Evolutionary conservation across 2,797 vertebrate genomes (phyloP).

Genomic region (Diglossa cyanea): DNA sequence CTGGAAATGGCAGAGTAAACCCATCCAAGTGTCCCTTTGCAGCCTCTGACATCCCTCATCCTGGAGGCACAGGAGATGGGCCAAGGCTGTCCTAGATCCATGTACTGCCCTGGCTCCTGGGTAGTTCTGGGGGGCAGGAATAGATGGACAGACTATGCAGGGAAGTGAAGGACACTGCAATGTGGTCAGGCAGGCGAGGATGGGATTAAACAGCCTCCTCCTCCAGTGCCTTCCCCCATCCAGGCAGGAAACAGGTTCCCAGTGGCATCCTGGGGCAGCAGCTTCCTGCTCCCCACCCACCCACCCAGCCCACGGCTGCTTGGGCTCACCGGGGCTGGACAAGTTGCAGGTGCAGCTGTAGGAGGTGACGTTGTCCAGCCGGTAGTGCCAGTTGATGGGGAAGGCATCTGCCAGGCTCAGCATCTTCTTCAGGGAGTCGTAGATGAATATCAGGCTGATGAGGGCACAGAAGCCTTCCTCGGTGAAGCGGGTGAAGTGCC

Average conservation of each 20-base stretch:
- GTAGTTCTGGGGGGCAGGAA: neutral
- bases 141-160: neutral
- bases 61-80: accelerated
- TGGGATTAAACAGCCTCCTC: neutral
- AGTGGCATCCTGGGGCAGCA: neutral
- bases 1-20: neutral
- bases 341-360: slow-evolving; percentile 73
- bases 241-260: neutral
- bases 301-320: neutral
- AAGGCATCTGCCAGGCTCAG: slow-evolving; percentile 71
- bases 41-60: neutral
- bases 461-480: slow-evolving; percentile 83
- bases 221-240: neutral
- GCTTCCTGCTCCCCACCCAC: neutral
- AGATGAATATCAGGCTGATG: slow-evolving; percentile 83
- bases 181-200: neutral
- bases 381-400: slow-evolving; percentile 76
- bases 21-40: neutral
- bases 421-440: slow-evolving; percentile 80
- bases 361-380: slow-evolving; percentile 44
- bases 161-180: neutral
- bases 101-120: neutral
- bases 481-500: slow-evolving; percentile 79
- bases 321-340: slow-evolving; percentile 26
- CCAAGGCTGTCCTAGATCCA: neutral